Evolutionary conservation across 2,113 vertebrate genomes (phyloP), one percentile per base, ranked within the genome.

Genomic region (Podarcis raffonei): DNA sequence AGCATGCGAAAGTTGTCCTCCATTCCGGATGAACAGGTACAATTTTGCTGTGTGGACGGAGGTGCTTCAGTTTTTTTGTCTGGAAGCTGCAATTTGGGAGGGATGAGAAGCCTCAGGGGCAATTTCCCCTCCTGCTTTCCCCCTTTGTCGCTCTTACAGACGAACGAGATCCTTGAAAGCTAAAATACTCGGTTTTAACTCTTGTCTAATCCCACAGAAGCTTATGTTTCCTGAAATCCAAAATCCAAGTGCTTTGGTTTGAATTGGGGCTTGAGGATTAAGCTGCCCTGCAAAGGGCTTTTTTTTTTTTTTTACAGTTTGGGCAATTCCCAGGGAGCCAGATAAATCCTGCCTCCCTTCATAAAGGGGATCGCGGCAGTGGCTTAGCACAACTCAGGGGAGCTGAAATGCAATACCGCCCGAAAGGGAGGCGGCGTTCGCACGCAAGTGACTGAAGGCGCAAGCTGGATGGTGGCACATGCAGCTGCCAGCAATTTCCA

Each of bases 381-480:
- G 15, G 71, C 30, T 74, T 74, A 35, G 12, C n/a, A 35, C 15
- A 35, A 35, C 35, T 68, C 35, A 32, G n/a, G 15, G 71, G 1
- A n/a, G 5, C 11, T 2, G n/a, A 35, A n/a, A 35, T n/a, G 30
- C 30, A 30, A 25, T 9, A 30, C 11, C 2, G 30, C 30, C 12
- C 30, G 15, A n/a, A 20, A 32, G 32, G 72, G 30, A 37, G 32
- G 32, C 32, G 1, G 15, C 1, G 2, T 35, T 35, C 22, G 72
- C 15, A 6, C 5, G 20, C n/a, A 6, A 13, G 6, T 16, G n/a
- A 25, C 8, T 22, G n/a, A 18, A 77, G 57, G 4, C 2, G 0
- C 5, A 37, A 25, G 25, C 20, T 4, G 48, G 84, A 57, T 42
- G 68, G 12, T 68, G 20, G 27, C 53, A 32, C 35, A 39, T 35